Evolutionary conservation across 2,888 invertebrate genomes (phyloP).

Genomic region (Eulithis testata): DNA sequence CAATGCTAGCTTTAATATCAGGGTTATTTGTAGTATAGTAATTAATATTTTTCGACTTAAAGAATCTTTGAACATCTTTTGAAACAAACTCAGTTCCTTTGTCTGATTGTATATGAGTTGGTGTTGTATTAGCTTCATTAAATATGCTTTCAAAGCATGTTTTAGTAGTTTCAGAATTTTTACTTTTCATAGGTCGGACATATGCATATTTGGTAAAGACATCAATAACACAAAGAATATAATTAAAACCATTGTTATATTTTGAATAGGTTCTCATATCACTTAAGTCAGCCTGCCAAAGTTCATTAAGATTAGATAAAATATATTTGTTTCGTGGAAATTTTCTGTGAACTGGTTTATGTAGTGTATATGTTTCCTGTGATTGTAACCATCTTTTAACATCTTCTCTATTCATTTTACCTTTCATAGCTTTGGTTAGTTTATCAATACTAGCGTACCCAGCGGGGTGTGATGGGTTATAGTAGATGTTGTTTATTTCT

Average conservation of each 20-base stretch:
- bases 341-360: slow-evolving; percentile 39
- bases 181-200: neutral
- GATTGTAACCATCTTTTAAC: too few species aligned
- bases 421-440: too few species aligned
- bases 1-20: too few species aligned
- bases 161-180: neutral
- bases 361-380: slow-evolving; percentile 34
- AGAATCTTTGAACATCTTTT: too few species aligned
- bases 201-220: slow-evolving; percentile 1
- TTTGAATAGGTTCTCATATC: slow-evolving; percentile 1
- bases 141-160: slow-evolving; percentile 2
- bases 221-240: neutral
- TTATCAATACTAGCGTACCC: too few species aligned
- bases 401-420: too few species aligned
- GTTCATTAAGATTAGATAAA: slow-evolving; percentile 42
- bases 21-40: too few species aligned
- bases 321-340: slow-evolving; percentile 42
- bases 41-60: too few species aligned
- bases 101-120: slow-evolving; percentile 1
- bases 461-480: too few species aligned
- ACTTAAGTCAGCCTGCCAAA: slow-evolving; percentile 42
- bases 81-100: neutral
- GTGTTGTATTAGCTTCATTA: neutral
- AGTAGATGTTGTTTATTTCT: too few species aligned
- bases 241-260: too few species aligned